Percentiles rank a stretch among this genome's conserved stretches.
Evolutionary conservation across 2,888 invertebrate species (phyloP).

Genomic region (Neelides folsomi): DNA sequence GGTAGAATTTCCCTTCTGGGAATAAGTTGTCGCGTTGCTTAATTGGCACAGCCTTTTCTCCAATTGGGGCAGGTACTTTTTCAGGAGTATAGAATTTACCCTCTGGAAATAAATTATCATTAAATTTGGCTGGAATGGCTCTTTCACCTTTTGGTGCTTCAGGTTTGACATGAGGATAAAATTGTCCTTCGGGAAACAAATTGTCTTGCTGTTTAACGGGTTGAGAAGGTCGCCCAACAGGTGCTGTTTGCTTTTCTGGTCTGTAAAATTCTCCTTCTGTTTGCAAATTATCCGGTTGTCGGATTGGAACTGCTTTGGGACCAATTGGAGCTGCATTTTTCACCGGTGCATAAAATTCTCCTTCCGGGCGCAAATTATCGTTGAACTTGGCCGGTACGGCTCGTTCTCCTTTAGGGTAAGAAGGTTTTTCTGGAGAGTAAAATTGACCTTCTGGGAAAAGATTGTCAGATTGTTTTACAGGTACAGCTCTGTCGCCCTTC

Average conservation of each 20-base stretch:
- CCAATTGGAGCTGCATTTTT: conserved; percentile 37
- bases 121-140: conserved; percentile 39
- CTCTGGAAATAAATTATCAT: conserved; percentile 44
- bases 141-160: conserved; percentile 41
- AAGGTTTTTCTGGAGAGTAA: conserved; percentile 25
- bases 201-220: conserved; percentile 46
- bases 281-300: conserved; percentile 45
- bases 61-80: conserved; percentile 36
- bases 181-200: conserved; percentile 49
- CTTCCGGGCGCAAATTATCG: conserved; percentile 49
- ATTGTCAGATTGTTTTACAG: conserved; percentile 45
- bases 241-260: conserved; percentile 39
- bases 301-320: conserved; percentile 36
- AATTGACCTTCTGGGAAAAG: conserved; percentile 47
- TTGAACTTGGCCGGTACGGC: conserved; percentile 39
- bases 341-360: conserved; percentile 45
- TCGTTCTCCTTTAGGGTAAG: conserved; percentile 37
- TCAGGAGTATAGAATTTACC: conserved; percentile 43
- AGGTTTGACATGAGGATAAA: conserved; percentile 33
- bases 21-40: conserved; percentile 39
- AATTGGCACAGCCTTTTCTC: conserved; percentile 40
- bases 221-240: conserved; percentile 40
- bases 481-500: conserved; percentile 38
- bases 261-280: conserved; percentile 49
- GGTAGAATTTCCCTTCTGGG: conserved; percentile 45